A percentile compares a stretch with the other conserved stretches of the same genome.
These are phyloP conservation scores for Sycobia sp. DNA, from an alignment of 1,140 invertebrate species.

Conservation along the genomic window DNA sequence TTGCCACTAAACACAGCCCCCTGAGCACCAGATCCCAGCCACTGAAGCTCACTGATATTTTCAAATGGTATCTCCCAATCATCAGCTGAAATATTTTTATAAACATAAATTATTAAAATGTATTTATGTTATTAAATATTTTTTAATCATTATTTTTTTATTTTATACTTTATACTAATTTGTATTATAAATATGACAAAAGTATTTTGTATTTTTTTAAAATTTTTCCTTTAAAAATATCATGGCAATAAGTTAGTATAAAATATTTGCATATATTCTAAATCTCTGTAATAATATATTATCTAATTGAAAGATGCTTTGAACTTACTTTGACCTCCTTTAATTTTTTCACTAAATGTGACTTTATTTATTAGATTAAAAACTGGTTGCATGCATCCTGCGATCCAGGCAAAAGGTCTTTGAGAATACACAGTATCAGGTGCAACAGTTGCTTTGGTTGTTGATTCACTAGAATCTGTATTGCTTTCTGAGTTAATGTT, in stretches of 20 bases:
- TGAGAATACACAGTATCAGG: constrained; percentile 60
- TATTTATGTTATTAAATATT: constrained; percentile 10
- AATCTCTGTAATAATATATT: too few relatives aligned
- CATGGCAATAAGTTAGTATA: too few relatives aligned
- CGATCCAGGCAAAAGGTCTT: constrained; percentile 78
- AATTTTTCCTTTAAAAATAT: too few relatives aligned
- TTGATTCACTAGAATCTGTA: constrained; percentile 47
- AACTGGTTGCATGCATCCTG: constrained; percentile 85
- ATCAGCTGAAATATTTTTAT: constrained; percentile 62
- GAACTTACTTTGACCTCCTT: constrained; percentile 61
- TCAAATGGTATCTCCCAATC: constrained; percentile 97
- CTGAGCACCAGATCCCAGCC: constrained; percentile 94
- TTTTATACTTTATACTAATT: too few relatives aligned
- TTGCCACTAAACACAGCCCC: constrained; percentile 93
- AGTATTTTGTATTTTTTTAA: too few relatives aligned
- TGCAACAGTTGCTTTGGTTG: constrained; percentile 49
- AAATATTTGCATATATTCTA: neutral
- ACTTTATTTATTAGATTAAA: constrained; percentile 80
- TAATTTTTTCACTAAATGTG: constrained; percentile 70
- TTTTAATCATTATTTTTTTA: neutral
- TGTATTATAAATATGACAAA: too few relatives aligned
- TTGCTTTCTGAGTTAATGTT: constrained; percentile 51
- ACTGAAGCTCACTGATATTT: constrained; percentile 86
- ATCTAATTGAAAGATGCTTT: neutral
- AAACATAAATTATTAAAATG: neutral